These are phyloP conservation scores for Halocynthia aurantium DNA, from an alignment of 23 tunicate genomes.

Conservation along the genomic window DNA sequence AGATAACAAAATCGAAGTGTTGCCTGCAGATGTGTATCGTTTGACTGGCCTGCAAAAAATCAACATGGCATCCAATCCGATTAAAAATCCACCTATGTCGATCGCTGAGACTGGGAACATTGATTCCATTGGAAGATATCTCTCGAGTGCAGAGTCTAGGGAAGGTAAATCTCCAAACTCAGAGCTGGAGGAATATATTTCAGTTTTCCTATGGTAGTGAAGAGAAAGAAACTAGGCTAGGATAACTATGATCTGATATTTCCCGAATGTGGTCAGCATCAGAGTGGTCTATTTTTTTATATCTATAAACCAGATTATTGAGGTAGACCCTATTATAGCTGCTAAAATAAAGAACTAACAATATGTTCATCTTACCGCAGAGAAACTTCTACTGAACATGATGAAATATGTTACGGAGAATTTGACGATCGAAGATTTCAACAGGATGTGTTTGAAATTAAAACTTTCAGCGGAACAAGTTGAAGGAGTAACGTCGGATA, in stretches of 20 bases:
- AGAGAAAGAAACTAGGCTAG: no score
- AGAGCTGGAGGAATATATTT: no score
- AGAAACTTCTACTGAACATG: constrained; percentile 33
- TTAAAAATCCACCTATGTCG: constrained; percentile 36
- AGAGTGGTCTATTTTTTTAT: no score
- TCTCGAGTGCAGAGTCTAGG: constrained; percentile 24
- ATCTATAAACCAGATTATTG: no score
- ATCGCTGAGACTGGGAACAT: constrained; percentile 8
- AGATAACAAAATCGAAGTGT: constrained; percentile 25
- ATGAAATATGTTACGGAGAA: constrained; percentile 23
- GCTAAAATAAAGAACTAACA: no score
- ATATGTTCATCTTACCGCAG: background rate
- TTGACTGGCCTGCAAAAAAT: constrained; percentile 13
- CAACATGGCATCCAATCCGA: constrained; percentile 34
- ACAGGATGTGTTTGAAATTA: constrained; percentile 33
- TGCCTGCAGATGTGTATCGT: constrained; percentile 22
- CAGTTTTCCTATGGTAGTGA: no score
- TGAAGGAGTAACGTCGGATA: constrained; percentile 15
- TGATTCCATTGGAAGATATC: constrained; percentile 25
- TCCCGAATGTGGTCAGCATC: no score
- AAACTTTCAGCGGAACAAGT: constrained; percentile 21
- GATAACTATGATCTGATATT: no score
- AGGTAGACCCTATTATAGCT: no score
- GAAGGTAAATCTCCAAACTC: constrained; percentile 15
- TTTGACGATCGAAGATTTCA: constrained; percentile 33